Conservation (phyloP, 2,797 vertebrate genomes). For the Iguana delicatissima region DNA sequence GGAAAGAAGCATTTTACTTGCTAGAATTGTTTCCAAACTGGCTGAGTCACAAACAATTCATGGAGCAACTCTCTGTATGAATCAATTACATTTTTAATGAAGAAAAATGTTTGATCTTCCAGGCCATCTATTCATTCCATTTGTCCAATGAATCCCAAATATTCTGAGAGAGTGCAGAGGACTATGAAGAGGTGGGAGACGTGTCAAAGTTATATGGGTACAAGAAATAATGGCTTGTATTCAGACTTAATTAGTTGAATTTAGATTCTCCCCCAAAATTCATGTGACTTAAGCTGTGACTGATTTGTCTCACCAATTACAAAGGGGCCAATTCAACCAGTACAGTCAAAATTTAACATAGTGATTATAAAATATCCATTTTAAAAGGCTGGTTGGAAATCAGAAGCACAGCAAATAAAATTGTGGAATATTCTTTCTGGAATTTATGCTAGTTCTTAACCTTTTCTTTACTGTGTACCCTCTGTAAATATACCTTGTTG, state of each 20-base stretch:
- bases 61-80: neutral
- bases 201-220: neutral
- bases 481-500: no score
- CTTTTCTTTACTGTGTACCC: no score
- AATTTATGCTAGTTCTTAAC: no score
- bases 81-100: neutral
- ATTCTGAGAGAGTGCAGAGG: neutral
- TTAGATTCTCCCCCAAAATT: neutral
- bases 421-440: no score
- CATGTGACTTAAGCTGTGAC: no score
- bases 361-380: no score
- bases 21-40: neutral
- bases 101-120: neutral
- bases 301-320: no score
- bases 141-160: neutral
- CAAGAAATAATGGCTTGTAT: neutral
- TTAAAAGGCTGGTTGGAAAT: no score
- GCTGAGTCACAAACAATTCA: neutral
- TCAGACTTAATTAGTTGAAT: neutral
- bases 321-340: no score
- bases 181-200: no score
- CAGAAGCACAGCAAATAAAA: no score
- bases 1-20: neutral
- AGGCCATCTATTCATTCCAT: neutral
- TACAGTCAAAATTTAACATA: no score